A percentile compares a stretch with the other conserved stretches of the same genome.
Conservation (phyloP, 2,888 invertebrate species). For the Eretmocerus hayati region DNA sequence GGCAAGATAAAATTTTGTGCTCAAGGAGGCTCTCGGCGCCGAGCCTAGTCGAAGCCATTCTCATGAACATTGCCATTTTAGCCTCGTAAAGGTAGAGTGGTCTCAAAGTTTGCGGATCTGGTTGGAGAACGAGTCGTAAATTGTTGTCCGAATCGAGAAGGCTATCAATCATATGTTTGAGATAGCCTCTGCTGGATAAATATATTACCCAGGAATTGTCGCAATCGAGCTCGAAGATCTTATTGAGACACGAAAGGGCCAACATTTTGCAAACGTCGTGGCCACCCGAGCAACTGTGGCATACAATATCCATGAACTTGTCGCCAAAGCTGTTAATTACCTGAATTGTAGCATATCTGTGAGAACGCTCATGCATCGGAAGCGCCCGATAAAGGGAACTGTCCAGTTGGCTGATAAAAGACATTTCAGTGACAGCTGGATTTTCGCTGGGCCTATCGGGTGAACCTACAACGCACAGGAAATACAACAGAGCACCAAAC, state of each 20-base stretch:
- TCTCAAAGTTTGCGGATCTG: slow-evolving; percentile 61
- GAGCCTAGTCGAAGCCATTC: slow-evolving; percentile 59
- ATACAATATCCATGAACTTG: slow-evolving; percentile 71
- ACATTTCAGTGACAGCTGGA: slow-evolving; percentile 46
- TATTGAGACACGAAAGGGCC: slow-evolving; percentile 74
- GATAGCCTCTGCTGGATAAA: slow-evolving; percentile 60
- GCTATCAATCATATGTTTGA: slow-evolving; percentile 77
- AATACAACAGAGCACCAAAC: slow-evolving; percentile 76
- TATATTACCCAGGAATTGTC: slow-evolving; percentile 60
- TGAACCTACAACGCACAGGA: slow-evolving; percentile 66
- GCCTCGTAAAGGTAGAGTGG: slow-evolving; percentile 82
- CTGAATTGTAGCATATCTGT: slow-evolving; percentile 51
- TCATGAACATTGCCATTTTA: slow-evolving; percentile 71
- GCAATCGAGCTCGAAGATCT: slow-evolving; percentile 68
- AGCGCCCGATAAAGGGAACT: slow-evolving; percentile 47
- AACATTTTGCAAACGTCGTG: slow-evolving; percentile 88
- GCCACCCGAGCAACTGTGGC: slow-evolving; percentile 80
- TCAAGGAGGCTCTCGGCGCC: slow-evolving; percentile 62
- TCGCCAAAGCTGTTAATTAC: slow-evolving; percentile 71
- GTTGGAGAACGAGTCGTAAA: slow-evolving; percentile 59
- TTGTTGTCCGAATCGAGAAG: slow-evolving; percentile 68
- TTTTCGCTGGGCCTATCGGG: slow-evolving; percentile 43
- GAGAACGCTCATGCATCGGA: slow-evolving; percentile 39
- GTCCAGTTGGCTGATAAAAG: slow-evolving; percentile 63
- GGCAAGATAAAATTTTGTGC: slow-evolving; percentile 54